Base-by-base conservation (phyloP, 2,888 invertebrate species). In the Oegoconia quadripuncta region DNA sequence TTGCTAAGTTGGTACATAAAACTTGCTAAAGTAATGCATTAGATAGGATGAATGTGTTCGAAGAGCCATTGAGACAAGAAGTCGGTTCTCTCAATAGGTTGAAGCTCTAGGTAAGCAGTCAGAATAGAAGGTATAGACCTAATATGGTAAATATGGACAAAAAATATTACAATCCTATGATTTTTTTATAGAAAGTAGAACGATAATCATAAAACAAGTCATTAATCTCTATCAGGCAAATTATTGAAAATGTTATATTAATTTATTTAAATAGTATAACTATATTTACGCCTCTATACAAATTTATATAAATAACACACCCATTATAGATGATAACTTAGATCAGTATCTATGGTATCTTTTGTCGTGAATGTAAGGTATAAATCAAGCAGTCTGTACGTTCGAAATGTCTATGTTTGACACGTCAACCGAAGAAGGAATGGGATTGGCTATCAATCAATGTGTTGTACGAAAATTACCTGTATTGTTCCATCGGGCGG, bases 381-480 rank as follows among this genome's bases (percentile, higher is more conserved):
- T 70, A 71, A 72, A 72, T 74, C 69, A 62, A 58, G 57, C 61
- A 62, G 70, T 67, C 57, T 52, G 51, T 53, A 46, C 51, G 59
- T 64, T 70, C 68, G 68, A 64, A 70, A 63, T 56, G 65, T 61
- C 62, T 46, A 46, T 46, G 61, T 64, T 70, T 72, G 73, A 71
- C 69, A 64, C 70, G 74, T 74, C 75, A 76, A 60, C 66, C 52
- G 56, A 46, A 49, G 50, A 46, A 52, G 23, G 28, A 28, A 35
- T 35, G 38, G 30, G 71, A 76, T 76, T 64, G 78, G 68, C 75
- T 56, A 84, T 84, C 82, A 77, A 86, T 86, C 86, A 84, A 66
- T 46, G 46, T 51, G 57, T 62, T 65, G 59, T 59, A 74, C 61
- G 64, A 74, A 79, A 81, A 84, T 83, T 81, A 82, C 66, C 55